Conservation (phyloP, 2,888 invertebrate genomes). For the Sialis fuliginosa region DNA sequence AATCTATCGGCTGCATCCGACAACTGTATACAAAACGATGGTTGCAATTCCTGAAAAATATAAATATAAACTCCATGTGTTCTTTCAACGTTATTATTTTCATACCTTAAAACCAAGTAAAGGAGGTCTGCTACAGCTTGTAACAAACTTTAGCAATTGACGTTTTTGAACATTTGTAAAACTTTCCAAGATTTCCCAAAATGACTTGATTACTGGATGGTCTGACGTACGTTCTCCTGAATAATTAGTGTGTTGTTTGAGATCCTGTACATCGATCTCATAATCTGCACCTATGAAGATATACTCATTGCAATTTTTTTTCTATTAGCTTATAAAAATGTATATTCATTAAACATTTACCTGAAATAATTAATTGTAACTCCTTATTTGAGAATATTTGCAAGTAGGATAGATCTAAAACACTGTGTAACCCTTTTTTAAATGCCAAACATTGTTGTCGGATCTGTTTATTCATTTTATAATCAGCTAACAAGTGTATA, state of each 20-base stretch:
- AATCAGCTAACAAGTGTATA: slow-evolving; percentile 90
- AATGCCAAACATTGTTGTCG: slow-evolving; percentile 76
- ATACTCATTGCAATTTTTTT: too few relatives aligned
- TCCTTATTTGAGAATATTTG: slow-evolving; percentile 90
- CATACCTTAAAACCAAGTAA: slow-evolving; percentile 87
- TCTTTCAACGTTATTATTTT: background rate
- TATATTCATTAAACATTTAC: too few relatives aligned
- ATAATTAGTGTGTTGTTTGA: slow-evolving; percentile 76
- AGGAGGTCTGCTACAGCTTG: slow-evolving; percentile 93
- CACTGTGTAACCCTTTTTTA: slow-evolving; percentile 75
- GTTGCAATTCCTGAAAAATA: slow-evolving; percentile 65
- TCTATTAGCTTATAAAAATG: too few relatives aligned
- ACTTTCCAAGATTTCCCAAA: slow-evolving; percentile 75
- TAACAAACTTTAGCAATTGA: slow-evolving; percentile 90
- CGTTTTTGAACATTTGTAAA: slow-evolving; percentile 74
- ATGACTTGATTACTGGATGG: slow-evolving; percentile 69
- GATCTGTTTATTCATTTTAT: slow-evolving; percentile 83
- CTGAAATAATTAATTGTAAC: slow-evolving; percentile 90
- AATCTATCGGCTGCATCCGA: slow-evolving; percentile 79
- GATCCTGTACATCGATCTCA: slow-evolving; percentile 82
- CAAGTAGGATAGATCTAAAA: slow-evolving; percentile 83
- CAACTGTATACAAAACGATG: slow-evolving; percentile 90
- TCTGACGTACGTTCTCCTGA: slow-evolving; percentile 68
- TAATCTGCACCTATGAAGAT: slow-evolving; percentile 49
- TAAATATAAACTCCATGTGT: slow-evolving; percentile 6